Percentiles rank a stretch among this genome's conserved stretches.
These are phyloP conservation scores for Pseudococcus jackbeardsleyi DNA, from an alignment of 2,888 invertebrate genomes.

Conservation along the genomic window DNA sequence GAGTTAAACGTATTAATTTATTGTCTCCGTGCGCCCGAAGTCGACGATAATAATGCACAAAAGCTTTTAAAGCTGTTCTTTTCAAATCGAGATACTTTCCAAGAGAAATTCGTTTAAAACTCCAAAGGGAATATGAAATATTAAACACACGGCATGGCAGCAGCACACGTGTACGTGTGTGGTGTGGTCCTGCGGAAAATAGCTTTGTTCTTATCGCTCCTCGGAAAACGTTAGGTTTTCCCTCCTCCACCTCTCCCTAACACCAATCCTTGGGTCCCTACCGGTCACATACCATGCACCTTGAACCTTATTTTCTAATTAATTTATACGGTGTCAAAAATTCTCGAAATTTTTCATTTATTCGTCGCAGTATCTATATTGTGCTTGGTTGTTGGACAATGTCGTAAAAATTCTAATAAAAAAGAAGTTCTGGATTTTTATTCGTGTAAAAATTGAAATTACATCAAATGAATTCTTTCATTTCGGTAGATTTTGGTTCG, in stretches of 20 bases:
- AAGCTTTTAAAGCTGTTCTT: conserved; percentile 57
- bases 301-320: neutral
- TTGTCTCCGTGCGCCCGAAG: conserved; percentile 49
- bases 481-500: neutral
- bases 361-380: too few species aligned
- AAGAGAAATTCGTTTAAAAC: conserved; percentile 50
- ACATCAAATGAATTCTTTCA: conserved; percentile 21
- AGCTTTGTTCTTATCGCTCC: conserved; percentile 13
- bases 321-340: neutral
- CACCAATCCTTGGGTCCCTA: too few species aligned
- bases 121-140: conserved; percentile 52
- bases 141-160: conserved; percentile 8
- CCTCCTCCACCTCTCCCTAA: neutral
- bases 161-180: neutral
- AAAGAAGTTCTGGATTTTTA: too few species aligned
- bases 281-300: neutral
- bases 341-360: too few species aligned
- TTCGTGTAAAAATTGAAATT: neutral
- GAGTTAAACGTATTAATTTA: conserved; percentile 57
- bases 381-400: too few species aligned
- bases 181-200: neutral
- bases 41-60: conserved; percentile 48
- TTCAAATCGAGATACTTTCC: conserved; percentile 53
- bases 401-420: too few species aligned
- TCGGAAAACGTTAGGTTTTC: neutral